Conservation (phyloP, 2,888 invertebrate species). For the Pilophorus perplexus region DNA sequence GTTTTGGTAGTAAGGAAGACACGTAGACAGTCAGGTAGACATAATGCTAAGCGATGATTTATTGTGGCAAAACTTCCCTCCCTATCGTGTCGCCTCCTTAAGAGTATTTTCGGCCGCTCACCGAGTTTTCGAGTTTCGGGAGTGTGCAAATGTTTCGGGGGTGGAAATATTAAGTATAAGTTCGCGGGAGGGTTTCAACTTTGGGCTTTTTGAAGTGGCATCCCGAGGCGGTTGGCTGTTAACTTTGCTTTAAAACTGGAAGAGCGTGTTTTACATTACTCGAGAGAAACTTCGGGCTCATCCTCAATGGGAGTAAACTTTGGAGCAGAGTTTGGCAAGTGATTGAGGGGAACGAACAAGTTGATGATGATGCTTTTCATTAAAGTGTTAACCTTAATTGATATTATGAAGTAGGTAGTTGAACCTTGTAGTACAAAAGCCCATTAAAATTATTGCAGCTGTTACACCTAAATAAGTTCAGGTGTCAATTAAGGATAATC, state of each 20-base stretch:
- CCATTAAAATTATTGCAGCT: too few species aligned
- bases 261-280: slow-evolving; percentile 18
- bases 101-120: not conserved
- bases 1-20: too few species aligned
- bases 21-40: slow-evolving; percentile 29
- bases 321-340: slow-evolving; percentile 3
- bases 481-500: too few species aligned
- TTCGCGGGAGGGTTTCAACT: not conserved
- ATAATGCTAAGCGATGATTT: slow-evolving; percentile 30
- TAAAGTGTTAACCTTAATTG: too few species aligned
- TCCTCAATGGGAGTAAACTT: slow-evolving; percentile 8
- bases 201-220: slow-evolving; percentile 8
- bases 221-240: not conserved
- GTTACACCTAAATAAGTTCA: too few species aligned
- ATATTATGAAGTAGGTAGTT: too few species aligned
- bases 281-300: not conserved
- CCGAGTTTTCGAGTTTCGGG: not conserved
- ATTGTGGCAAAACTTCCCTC: not conserved
- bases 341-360: slow-evolving; percentile 15
- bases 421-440: too few species aligned
- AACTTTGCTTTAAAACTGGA: slow-evolving; percentile 10
- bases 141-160: not conserved
- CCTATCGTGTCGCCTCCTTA: not conserved
- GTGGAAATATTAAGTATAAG: not conserved
- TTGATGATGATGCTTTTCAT: not conserved